Base-by-base conservation (phyloP, 2,888 invertebrate genomes). In the Ochropacha duplaris region DNA sequence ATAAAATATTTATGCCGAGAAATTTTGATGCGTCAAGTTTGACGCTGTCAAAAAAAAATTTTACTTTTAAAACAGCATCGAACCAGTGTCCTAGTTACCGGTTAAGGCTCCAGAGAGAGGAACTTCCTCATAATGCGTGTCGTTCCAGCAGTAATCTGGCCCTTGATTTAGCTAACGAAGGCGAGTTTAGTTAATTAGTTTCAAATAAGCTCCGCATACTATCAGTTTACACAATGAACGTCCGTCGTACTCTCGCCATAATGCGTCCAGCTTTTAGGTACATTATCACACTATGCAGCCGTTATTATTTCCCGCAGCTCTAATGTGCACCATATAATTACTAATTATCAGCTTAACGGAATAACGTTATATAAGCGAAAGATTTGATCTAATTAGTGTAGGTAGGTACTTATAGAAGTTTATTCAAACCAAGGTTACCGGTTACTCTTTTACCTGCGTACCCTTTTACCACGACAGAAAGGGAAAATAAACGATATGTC, bases 401-500 rank as follows among this genome's bases (percentile, higher is more conserved):
- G 31, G 12, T 31, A 12, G 31, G 12, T 31, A 12, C 31, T 12
- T 39, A 44, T 9, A 44, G 44, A n/a, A 44, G 44, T 44, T 44
- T 44, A 44, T 44, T 44, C 44, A 19, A 19, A 19, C 19, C 44
- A 44, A 44, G 44, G 44, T 44, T 44, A 44, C 5, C 8, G 44
- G 44, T 44, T 44, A 44, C 5, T 9, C 9, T 44, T 39, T 39
- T 44, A 44, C 44, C 44, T 44, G 19, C 44, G 44, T 44, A 44
- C 44, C 44, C 44, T 44, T 44, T 44, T 44, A 44, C 44, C 44
- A 19, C 44, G 19, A 44, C 44, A 44, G 44, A 44, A 44, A 44
- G 44, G 44, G 44, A n/a, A 44, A 44, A 44, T 44, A 44, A 44
- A 44, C 44, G 44, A 44, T 44, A 44, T 44, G 44, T 44, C 44